Percentiles rank a stretch among this genome's conserved stretches.
Evolutionary conservation across 2,797 vertebrate species (phyloP).

Genomic region (Oryzias dopingdopingensis): DNA sequence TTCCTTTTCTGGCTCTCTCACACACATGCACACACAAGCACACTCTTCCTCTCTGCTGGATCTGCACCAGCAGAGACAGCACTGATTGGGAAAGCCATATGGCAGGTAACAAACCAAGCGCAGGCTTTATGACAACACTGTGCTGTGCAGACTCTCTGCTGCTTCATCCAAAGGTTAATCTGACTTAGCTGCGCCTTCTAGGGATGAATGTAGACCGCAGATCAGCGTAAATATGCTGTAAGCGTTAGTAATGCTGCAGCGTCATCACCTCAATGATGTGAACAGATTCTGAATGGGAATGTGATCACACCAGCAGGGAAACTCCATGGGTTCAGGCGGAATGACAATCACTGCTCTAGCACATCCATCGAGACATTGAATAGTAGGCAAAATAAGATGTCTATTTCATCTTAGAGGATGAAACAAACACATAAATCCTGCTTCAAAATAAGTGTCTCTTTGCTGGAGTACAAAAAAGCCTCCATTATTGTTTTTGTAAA

Average conservation of each 20-base stretch:
- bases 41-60: slow-evolving; percentile 31
- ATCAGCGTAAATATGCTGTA: slow-evolving; percentile 26
- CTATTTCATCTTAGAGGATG: background rate
- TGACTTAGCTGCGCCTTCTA: slow-evolving; percentile 32
- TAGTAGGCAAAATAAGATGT: background rate
- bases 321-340: slow-evolving; percentile 21
- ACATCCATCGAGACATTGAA: slow-evolving; percentile 4
- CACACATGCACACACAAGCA: background rate
- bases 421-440: slow-evolving; percentile 10
- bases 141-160: slow-evolving; percentile 50
- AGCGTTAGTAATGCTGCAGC: slow-evolving; percentile 31
- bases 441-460: slow-evolving; percentile 3
- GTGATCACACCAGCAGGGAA: slow-evolving; percentile 27
- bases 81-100: slow-evolving; percentile 70
- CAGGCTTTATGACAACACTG: slow-evolving; percentile 53
- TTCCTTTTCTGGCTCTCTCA: background rate
- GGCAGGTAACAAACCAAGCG: slow-evolving; percentile 68
- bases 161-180: slow-evolving; percentile 51
- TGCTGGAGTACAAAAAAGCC: background rate
- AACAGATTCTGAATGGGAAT: slow-evolving; percentile 20
- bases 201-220: slow-evolving; percentile 27
- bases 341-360: slow-evolving; percentile 22
- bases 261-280: slow-evolving; percentile 11
- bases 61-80: slow-evolving; percentile 45
- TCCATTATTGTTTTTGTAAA: no score